A percentile compares a stretch with the other conserved stretches of the same genome.
Conservation (phyloP, 2,888 invertebrate genomes). For the Thysanoteuthis rhombus region DNA sequence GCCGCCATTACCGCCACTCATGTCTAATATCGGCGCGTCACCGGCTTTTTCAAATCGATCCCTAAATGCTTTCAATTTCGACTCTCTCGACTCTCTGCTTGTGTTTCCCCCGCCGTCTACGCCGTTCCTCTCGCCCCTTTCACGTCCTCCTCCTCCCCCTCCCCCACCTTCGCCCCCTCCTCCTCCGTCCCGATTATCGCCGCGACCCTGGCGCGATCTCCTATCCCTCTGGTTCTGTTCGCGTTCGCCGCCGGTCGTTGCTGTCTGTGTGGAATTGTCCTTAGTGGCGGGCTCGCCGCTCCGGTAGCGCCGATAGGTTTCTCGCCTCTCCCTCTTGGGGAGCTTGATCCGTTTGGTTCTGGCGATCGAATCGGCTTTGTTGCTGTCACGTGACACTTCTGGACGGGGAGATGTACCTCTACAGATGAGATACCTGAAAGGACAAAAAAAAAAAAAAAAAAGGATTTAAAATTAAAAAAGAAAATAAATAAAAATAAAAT, state of each 20-base stretch:
- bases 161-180: slow-evolving; percentile 38
- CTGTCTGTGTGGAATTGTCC: slow-evolving; percentile 29
- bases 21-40: not conserved
- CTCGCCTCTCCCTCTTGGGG: slow-evolving; percentile 43
- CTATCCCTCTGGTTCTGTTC: slow-evolving; percentile 39
- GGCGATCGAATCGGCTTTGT: slow-evolving; percentile 46
- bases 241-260: slow-evolving; percentile 34
- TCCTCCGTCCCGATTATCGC: slow-evolving; percentile 43
- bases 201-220: slow-evolving; percentile 41
- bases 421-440: slow-evolving; percentile 53
- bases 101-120: slow-evolving; percentile 30
- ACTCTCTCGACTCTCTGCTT: not conserved
- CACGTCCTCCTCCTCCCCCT: slow-evolving; percentile 18
- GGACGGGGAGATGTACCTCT: slow-evolving; percentile 63
- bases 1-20: slow-evolving; percentile 33
- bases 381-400: slow-evolving; percentile 46
- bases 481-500: no score
- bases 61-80: not conserved
- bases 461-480: not conserved
- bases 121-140: slow-evolving; percentile 39
- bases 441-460: no score
- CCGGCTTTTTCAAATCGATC: slow-evolving; percentile 16
- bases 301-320: slow-evolving; percentile 38
- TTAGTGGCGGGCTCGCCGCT: not conserved
- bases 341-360: slow-evolving; percentile 54